Evolutionary conservation across 2,113 vertebrate species (phyloP).

Genomic region (Xyrauchen texanus): DNA sequence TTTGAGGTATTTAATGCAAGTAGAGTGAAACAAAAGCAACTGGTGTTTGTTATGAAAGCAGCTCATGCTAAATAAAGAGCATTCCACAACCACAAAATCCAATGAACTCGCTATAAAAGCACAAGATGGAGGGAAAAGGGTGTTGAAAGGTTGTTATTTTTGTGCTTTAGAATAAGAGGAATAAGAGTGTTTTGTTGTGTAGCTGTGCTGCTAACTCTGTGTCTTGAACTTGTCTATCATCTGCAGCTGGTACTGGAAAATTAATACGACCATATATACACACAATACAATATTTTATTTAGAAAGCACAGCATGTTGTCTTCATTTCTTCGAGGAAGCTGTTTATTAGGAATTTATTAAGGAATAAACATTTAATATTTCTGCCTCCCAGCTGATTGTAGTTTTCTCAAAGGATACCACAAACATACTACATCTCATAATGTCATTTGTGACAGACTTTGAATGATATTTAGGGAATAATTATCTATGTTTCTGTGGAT

Average conservation of each 20-base stretch:
- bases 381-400: background rate
- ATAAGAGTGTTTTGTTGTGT: conserved; percentile 12
- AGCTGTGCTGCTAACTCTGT: conserved; percentile 32
- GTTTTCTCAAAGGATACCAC: background rate
- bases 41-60: conserved; percentile 32
- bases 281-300: too few relatives aligned
- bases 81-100: background rate
- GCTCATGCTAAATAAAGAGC: conserved; percentile 28
- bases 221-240: conserved; percentile 8
- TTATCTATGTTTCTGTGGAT: background rate
- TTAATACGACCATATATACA: background rate
- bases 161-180: background rate
- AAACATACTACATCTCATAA: background rate
- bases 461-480: background rate
- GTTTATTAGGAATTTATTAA: too few relatives aligned
- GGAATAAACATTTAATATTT: too few relatives aligned
- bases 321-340: too few relatives aligned
- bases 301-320: too few relatives aligned
- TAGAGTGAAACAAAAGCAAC: conserved; percentile 33
- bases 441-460: background rate
- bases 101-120: background rate
- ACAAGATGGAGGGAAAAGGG: background rate
- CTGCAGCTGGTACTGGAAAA: background rate
- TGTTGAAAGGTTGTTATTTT: background rate
- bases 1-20: background rate